phyloP scores from a whole-genome alignment of 2,797 vertebrate genomes.

The Myotis myotis region DNA sequence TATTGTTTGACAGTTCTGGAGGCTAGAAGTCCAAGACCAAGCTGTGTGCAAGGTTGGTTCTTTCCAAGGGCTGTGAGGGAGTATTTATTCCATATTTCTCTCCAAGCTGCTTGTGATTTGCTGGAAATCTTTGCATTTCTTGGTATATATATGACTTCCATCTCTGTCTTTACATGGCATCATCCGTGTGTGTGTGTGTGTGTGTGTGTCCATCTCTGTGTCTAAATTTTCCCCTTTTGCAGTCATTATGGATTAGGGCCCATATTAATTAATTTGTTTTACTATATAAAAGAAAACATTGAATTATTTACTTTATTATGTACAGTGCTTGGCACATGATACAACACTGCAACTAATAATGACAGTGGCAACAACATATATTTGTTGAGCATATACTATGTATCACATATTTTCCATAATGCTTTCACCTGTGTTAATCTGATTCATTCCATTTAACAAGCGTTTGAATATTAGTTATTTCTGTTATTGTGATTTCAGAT shows the following conservation, averaged over 20 bases:
- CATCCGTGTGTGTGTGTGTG: neutral
- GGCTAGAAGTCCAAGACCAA: neutral
- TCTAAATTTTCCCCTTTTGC: neutral
- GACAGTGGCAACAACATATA: neutral
- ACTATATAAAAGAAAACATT: neutral
- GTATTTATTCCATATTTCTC: neutral
- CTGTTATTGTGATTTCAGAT: neutral
- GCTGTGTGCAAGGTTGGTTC: neutral
- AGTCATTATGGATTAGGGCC: neutral
- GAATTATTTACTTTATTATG: neutral
- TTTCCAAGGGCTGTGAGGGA: neutral
- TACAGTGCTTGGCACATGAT: neutral
- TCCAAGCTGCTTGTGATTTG: neutral
- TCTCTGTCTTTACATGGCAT: neutral
- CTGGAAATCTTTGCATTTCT: neutral
- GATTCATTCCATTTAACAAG: neutral
- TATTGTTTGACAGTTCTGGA: neutral
- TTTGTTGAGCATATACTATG: neutral
- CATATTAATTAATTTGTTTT: neutral
- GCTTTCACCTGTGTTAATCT: neutral
- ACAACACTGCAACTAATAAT: neutral
- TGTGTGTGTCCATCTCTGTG: neutral
- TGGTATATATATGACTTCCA: neutral
- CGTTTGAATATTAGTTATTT: neutral
- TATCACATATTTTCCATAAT: neutral